These are phyloP conservation scores for Cyphomyrmex costatus DNA, from an alignment of 1,140 invertebrate genomes.

Conservation along the genomic window DNA sequence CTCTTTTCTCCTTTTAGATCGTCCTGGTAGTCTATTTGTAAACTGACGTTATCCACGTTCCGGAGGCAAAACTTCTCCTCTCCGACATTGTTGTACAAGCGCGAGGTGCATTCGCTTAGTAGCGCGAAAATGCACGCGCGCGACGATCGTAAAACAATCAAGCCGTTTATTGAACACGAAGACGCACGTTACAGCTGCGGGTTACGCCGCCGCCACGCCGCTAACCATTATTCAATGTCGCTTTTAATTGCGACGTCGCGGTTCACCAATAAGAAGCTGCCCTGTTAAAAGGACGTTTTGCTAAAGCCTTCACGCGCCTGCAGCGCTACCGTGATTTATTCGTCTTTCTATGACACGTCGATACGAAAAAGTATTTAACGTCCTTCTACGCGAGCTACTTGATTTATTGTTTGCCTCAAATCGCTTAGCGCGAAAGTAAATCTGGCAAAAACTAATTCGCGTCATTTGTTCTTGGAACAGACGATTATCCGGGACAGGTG, in stretches of 20 bases:
- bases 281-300: constrained; percentile 51
- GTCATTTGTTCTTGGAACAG: not conserved
- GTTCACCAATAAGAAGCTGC: constrained; percentile 57
- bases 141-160: constrained; percentile 63
- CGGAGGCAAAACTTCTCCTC: not conserved
- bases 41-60: constrained; percentile 46
- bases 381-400: not conserved
- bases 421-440: constrained; percentile 14
- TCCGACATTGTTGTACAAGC: not conserved
- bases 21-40: constrained; percentile 57
- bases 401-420: constrained; percentile 42
- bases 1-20: constrained; percentile 56
- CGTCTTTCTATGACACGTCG: constrained; percentile 35
- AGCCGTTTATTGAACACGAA: constrained; percentile 58
- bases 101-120: not conserved
- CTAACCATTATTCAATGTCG: constrained; percentile 59
- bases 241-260: constrained; percentile 58
- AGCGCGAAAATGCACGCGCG: constrained; percentile 46
- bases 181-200: constrained; percentile 31
- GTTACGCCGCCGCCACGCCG: not conserved
- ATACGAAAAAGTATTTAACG: constrained; percentile 45
- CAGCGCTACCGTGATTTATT: constrained; percentile 45
- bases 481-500: not conserved
- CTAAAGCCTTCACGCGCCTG: constrained; percentile 40
- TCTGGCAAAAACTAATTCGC: constrained; percentile 15